Percentiles rank a stretch among this genome's conserved stretches.
phyloP scores from a whole-genome alignment of 2,113 vertebrate species.

The Vulpes ferrilata region DNA sequence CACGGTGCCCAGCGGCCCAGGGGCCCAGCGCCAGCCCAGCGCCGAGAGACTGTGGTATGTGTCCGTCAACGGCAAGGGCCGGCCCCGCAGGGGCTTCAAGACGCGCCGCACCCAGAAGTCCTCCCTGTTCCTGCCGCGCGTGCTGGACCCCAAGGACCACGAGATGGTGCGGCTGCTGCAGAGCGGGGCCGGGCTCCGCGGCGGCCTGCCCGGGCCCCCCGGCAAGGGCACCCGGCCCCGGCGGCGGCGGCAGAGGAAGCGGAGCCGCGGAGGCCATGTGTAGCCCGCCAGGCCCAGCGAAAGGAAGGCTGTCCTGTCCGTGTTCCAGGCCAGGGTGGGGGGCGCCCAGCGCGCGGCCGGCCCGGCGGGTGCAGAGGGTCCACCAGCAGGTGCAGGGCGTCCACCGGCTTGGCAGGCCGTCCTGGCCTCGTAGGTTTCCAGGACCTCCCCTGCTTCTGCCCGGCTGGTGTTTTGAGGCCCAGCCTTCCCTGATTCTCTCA shows the following conservation, averaged over 20 bases:
- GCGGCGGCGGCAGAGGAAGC: background rate
- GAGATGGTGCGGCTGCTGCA: constrained; percentile 92
- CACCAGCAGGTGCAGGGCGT: background rate
- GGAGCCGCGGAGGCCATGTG: fast-evolving
- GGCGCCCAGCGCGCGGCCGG: background rate
- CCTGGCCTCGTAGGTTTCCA: fast-evolving
- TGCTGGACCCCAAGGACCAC: constrained; percentile 96
- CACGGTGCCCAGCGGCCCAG: constrained; percentile 78
- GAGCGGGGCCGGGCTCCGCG: constrained; percentile 68
- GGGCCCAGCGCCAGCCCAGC: constrained; percentile 81
- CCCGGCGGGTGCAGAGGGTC: too few relatives aligned
- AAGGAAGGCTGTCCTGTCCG: fast-evolving
- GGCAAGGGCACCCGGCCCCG: constrained; percentile 29
- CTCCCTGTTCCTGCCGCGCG: constrained; percentile 96
- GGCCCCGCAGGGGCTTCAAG: constrained; percentile 96
- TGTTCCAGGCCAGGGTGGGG: fast-evolving
- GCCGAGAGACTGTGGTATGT: constrained; percentile 96
- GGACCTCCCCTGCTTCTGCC: too few relatives aligned
- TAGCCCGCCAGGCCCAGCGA: background rate
- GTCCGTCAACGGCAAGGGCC: constrained; percentile 97
- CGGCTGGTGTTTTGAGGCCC: too few relatives aligned
- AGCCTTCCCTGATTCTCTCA: background rate
- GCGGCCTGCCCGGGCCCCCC: constrained; percentile 69
- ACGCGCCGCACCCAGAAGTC: constrained; percentile 97
- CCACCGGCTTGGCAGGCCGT: fast-evolving